These are phyloP conservation scores for Phlogophora meticulosa DNA, from an alignment of 2,888 invertebrate species.

Conservation along the genomic window DNA sequence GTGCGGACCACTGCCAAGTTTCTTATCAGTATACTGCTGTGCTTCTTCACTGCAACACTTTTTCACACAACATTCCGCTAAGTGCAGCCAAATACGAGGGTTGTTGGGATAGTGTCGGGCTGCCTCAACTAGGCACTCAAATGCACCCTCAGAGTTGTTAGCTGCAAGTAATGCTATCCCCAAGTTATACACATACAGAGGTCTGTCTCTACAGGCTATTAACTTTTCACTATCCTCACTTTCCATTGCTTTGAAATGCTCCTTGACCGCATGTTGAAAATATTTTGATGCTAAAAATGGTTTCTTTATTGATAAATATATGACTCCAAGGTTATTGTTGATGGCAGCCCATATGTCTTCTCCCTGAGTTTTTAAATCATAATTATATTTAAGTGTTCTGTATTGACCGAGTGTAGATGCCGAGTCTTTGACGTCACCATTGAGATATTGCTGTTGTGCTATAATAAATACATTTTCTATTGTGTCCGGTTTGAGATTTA, in stretches of 20 bases:
- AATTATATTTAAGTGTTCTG: conserved; percentile 81
- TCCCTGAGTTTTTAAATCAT: conserved; percentile 84
- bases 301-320: conserved; percentile 95
- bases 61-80: conserved; percentile 98
- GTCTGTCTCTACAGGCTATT: conserved; percentile 87
- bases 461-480: conserved; percentile 87
- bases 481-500: conserved; percentile 81
- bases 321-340: conserved; percentile 96
- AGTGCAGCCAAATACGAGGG: conserved; percentile 97
- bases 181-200: conserved; percentile 95
- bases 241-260: conserved; percentile 91
- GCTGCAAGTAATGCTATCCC: conserved; percentile 96
- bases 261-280: conserved; percentile 94
- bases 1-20: conserved; percentile 87
- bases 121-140: conserved; percentile 97
- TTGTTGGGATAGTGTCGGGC: conserved; percentile 96
- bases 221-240: conserved; percentile 84
- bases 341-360: conserved; percentile 90
- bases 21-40: conserved; percentile 85
- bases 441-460: conserved; percentile 86
- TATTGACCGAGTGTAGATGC: conserved; percentile 83
- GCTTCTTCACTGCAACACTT: conserved; percentile 92
- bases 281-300: conserved; percentile 95
- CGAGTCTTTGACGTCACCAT: conserved; percentile 85
- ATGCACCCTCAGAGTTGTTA: conserved; percentile 95